Evolutionary conservation across 2,888 invertebrate genomes (phyloP), one percentile per base, ranked within the genome.

Genomic region (Cordilura impudica): DNA sequence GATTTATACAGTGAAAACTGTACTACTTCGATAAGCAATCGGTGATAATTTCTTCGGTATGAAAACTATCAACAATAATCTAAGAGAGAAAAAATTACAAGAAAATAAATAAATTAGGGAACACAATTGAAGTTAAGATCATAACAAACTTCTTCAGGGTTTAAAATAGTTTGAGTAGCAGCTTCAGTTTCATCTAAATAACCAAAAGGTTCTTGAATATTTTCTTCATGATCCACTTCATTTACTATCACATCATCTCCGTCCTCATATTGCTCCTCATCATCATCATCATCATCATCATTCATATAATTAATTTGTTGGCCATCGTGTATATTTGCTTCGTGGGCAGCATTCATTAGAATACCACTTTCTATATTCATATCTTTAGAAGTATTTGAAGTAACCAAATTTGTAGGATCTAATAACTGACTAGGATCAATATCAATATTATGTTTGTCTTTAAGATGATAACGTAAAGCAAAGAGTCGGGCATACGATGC

Each of bases 401-500:
- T 45, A 29, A 18, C 21, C 18, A n/a, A 1, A 45, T 43, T 71
- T 67, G 49, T 51, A 4, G 70, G 21, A 31, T 66, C 66, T 5
- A 75, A 49, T 31, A 73, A 39, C 45, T 74, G 65, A n/a, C 31
- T 69, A 29, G 74, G 72, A 80, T 82, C 81, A 53, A 82, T 45
- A 54, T 81, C 83, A 3, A 82, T 35, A 2, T 86, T 89, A 84
- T 94, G 94, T n/a, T 92, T 93, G 51, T 93, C 92, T 72, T 92
- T 93, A 84, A 95, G 89, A 86, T 95, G 95, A 87, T 94, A 94
- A 70, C 93, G 93, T 8, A 95, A 89, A 0, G 95, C 95, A 89
- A 94, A 95, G 0, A 93, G 92, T 2, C 95, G 91, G 8, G 94
- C 94, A 87, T 95, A 95, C 35, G 93, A 93, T 0, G 95, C 95